Conservation (phyloP, 1,140 invertebrate species). For the Drosophila bocqueti region DNA sequence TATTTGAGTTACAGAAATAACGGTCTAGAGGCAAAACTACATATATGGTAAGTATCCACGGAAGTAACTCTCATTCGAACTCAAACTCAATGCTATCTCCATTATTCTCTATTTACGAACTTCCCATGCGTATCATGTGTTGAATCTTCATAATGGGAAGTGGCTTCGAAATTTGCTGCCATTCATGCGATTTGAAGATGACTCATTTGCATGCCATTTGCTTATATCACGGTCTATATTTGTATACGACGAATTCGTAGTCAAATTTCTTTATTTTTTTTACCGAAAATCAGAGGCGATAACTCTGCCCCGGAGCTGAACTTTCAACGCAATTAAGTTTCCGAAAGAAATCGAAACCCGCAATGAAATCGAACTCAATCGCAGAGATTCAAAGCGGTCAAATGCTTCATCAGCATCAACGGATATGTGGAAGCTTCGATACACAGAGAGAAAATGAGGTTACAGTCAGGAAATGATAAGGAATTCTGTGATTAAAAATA, state of each 20-base stretch:
- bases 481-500: background rate
- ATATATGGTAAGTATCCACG: conserved; percentile 4
- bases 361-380: conserved; percentile 29
- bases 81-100: conserved; percentile 14
- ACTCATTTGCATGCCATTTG: conserved; percentile 75
- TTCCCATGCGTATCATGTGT: conserved; percentile 33
- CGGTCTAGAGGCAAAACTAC: conserved; percentile 13
- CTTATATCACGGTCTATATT: conserved; percentile 46
- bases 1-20: conserved; percentile 24
- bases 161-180: conserved; percentile 32
- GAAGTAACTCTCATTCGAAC: conserved; percentile 37
- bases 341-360: conserved; percentile 60
- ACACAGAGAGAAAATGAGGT: conserved; percentile 1
- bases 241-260: conserved; percentile 2
- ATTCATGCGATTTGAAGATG: conserved; percentile 46
- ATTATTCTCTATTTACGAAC: conserved; percentile 34
- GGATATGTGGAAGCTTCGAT: background rate
- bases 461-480: fast-evolving
- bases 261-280: conserved; percentile 33
- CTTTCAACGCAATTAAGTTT: conserved; percentile 63
- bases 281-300: conserved; percentile 29
- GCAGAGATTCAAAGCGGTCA: conserved; percentile 21
- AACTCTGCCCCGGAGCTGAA: conserved; percentile 34
- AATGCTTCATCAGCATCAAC: conserved; percentile 24
- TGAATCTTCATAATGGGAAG: conserved; percentile 23